Percentiles rank a stretch among this genome's conserved stretches.
Evolutionary conservation across 2,888 invertebrate species (phyloP).

Genomic region (Dioctria linearis): DNA sequence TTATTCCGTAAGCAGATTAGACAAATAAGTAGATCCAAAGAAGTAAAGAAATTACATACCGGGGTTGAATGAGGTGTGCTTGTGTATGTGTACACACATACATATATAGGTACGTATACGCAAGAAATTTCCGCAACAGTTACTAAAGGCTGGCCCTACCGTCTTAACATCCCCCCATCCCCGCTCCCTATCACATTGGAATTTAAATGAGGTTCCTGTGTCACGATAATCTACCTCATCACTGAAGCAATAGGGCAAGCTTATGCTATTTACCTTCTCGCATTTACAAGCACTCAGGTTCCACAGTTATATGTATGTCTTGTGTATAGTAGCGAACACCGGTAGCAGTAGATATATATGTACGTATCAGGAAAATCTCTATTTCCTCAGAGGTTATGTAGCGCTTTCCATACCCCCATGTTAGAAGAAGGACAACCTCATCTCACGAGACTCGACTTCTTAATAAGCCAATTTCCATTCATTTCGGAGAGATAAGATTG

Average conservation of each 20-base stretch:
- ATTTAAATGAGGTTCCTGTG: conserved; percentile 49
- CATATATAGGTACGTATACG: neutral
- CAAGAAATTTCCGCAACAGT: conserved; percentile 36
- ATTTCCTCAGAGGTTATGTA: neutral
- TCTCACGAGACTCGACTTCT: conserved; percentile 5
- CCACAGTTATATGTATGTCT: conserved; percentile 4
- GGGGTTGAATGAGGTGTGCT: neutral
- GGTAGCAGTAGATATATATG: no score
- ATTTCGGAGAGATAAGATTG: conserved; percentile 37
- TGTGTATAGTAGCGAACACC: no score
- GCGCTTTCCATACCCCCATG: neutral
- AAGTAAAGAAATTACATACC: conserved; percentile 46
- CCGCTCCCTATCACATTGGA: neutral
- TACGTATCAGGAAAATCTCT: no score
- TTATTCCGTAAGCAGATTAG: conserved; percentile 23
- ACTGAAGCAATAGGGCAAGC: conserved; percentile 25
- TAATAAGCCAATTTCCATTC: conserved; percentile 53
- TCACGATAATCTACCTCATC: conserved; percentile 48
- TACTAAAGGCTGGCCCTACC: conserved; percentile 19
- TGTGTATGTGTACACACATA: no score
- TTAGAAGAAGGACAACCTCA: neutral
- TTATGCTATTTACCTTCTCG: conserved; percentile 39
- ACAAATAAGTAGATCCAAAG: conserved; percentile 10
- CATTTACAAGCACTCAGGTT: conserved; percentile 33
- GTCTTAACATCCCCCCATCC: conserved; percentile 3